Evolutionary conservation across 2,113 vertebrate species (phyloP).

Genomic region (Megaceryle maxima): DNA sequence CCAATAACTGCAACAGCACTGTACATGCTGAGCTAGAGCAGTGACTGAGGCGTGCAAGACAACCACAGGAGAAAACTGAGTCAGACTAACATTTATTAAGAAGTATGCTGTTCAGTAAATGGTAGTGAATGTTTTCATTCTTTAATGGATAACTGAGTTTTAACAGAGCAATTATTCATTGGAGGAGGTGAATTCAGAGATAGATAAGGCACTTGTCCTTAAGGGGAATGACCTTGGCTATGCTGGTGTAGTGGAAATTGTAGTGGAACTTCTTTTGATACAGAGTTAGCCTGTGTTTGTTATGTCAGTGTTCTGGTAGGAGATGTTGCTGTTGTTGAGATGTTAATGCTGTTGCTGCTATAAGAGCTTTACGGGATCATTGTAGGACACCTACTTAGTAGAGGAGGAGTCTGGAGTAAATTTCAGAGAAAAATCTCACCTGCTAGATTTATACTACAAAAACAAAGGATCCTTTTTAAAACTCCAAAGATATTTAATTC

Average conservation of each 20-base stretch:
- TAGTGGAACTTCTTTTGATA: neutral
- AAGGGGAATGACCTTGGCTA: neutral
- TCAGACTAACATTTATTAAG: neutral
- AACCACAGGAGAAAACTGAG: neutral
- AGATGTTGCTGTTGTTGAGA: neutral
- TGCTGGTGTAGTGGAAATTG: neutral
- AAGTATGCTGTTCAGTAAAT: neutral
- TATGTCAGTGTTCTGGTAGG: neutral
- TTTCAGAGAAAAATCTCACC: neutral
- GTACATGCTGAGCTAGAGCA: neutral
- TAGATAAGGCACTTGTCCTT: neutral
- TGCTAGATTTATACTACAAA: neutral
- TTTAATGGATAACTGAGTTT: neutral
- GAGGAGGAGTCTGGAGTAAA: neutral
- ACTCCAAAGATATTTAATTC: neutral
- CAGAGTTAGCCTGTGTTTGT: neutral
- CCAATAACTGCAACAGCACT: rapidly evolving
- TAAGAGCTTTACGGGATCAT: neutral
- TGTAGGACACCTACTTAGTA: neutral
- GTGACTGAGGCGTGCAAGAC: neutral
- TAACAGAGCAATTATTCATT: neutral
- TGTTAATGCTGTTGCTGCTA: neutral
- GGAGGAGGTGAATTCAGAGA: neutral
- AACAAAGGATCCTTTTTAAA: neutral
- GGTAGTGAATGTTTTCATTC: neutral